Evolutionary conservation across 2,113 vertebrate species (phyloP).

Genomic region (Hystrix brachyura): DNA sequence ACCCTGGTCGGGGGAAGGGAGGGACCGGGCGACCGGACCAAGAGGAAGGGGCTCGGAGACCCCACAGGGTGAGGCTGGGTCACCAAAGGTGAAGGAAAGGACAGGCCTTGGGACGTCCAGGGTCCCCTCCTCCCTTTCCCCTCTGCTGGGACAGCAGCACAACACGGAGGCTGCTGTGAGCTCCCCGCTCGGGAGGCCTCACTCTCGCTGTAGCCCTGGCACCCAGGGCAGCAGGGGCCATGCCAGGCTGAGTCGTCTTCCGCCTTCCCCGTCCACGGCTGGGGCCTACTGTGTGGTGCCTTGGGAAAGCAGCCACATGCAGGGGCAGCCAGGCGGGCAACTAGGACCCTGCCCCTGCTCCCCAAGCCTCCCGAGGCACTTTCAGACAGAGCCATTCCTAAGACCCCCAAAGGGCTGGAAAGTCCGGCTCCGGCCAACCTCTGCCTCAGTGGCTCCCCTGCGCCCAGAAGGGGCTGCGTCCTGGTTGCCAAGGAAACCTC

Average conservation of each 20-base stretch:
- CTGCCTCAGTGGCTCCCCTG: neutral
- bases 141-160: too few relatives aligned
- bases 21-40: neutral
- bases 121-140: neutral
- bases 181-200: neutral
- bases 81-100: neutral
- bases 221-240: neutral
- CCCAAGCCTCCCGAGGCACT: neutral
- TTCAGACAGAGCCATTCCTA: conserved; percentile 13
- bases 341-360: neutral
- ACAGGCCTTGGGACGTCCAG: neutral
- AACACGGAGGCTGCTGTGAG: neutral
- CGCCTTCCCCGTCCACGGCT: neutral
- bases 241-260: neutral
- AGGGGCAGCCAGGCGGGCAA: neutral
- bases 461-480: neutral
- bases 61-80: neutral
- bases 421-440: neutral
- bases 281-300: neutral
- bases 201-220: neutral
- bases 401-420: conserved; percentile 7
- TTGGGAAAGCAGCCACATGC: neutral
- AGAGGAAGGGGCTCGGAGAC: neutral
- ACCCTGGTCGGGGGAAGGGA: neutral
- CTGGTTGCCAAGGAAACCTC: conserved; percentile 35